phyloP scores from a whole-genome alignment of 92 coral and sea anemone genomes.

The Isaurus tuberculatus region DNA sequence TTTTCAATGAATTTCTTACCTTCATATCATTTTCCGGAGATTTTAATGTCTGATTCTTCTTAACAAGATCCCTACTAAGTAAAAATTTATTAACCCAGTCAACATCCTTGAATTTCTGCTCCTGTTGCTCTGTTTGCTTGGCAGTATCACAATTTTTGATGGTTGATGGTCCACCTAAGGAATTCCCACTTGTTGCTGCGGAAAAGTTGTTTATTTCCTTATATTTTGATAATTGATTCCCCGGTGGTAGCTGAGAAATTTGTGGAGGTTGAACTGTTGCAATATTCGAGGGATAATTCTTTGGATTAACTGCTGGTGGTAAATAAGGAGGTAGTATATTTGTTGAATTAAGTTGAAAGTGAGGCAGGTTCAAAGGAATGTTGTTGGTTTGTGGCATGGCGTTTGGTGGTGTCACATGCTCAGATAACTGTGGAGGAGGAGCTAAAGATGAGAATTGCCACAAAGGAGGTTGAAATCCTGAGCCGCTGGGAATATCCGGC shows the following conservation, averaged over 20 bases:
- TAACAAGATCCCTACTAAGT: constrained; percentile 48
- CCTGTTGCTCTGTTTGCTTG: neutral
- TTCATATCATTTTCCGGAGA: neutral
- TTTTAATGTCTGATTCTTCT: neutral
- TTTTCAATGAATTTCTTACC: neutral
- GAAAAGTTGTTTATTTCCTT: neutral
- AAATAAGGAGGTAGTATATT: neutral
- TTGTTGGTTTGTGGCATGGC: neutral
- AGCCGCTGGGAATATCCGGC: neutral
- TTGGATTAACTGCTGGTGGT: neutral
- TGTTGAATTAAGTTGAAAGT: neutral
- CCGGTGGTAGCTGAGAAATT: neutral
- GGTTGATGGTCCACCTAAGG: neutral
- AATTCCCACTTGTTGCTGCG: neutral
- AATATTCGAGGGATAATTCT: neutral
- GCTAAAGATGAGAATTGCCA: neutral
- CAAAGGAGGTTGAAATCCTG: neutral
- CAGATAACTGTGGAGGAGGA: neutral
- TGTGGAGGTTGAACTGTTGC: constrained; percentile 5
- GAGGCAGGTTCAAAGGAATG: neutral
- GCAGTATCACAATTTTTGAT: neutral
- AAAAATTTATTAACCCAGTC: constrained; percentile 68
- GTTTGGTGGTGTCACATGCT: constrained; percentile 5
- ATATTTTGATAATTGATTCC: neutral
- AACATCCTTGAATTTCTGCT: constrained; percentile 45